A percentile compares a stretch with the other conserved stretches of the same genome.
phyloP scores from a whole-genome alignment of 2,888 invertebrate genomes.

The Laothoe populi region DNA sequence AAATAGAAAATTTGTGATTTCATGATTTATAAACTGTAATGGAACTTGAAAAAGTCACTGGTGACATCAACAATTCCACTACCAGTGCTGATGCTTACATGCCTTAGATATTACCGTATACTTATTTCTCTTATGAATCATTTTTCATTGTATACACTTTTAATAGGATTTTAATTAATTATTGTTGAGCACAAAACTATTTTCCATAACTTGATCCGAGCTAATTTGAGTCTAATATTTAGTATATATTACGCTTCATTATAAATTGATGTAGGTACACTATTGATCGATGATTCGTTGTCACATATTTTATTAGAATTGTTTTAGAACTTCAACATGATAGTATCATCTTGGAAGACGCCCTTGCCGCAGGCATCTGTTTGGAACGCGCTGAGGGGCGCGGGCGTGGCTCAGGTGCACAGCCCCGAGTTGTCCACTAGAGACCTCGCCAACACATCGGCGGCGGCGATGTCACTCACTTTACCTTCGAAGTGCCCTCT shows the following conservation, averaged over 20 bases:
- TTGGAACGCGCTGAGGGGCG: slow-evolving; percentile 71
- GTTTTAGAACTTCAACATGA: slow-evolving; percentile 75
- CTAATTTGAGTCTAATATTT: slow-evolving; percentile 14
- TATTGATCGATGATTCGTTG: slow-evolving; percentile 18
- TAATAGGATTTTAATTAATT: slow-evolving; percentile 34
- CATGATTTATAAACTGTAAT: neutral
- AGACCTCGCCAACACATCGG: slow-evolving; percentile 79
- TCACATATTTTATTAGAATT: slow-evolving; percentile 17
- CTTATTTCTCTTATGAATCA: slow-evolving; percentile 35
- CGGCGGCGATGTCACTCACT: slow-evolving; percentile 80
- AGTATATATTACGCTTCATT: slow-evolving; percentile 1
- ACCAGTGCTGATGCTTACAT: neutral
- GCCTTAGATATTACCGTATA: slow-evolving; percentile 20
- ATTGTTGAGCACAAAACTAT: slow-evolving; percentile 18
- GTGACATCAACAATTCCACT: neutral
- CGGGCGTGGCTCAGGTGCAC: slow-evolving; percentile 82
- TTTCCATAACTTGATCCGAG: neutral
- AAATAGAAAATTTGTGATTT: neutral
- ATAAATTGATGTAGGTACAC: slow-evolving; percentile 2
- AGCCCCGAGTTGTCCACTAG: slow-evolving; percentile 82
- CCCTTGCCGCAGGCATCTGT: slow-evolving; percentile 71
- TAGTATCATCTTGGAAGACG: slow-evolving; percentile 76
- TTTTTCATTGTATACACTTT: slow-evolving; percentile 35
- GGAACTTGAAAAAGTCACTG: neutral
- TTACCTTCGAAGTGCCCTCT: slow-evolving; percentile 87